Percentiles rank a stretch among this genome's conserved stretches.
Evolutionary conservation across 2,113 vertebrate genomes (phyloP).

Genomic region (Hypomesus transpacificus): DNA sequence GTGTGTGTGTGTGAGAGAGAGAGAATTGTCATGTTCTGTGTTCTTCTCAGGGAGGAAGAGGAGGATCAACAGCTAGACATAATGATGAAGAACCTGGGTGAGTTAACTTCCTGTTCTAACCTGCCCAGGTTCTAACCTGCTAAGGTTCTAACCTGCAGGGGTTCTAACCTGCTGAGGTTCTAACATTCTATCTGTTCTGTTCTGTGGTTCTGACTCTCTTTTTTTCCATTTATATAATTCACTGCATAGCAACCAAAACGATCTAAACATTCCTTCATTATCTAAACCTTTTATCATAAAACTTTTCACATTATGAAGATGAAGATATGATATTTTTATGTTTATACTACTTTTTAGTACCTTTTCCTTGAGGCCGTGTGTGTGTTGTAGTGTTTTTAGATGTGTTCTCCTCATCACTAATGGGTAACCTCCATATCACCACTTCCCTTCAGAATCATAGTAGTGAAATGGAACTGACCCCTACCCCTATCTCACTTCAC

Average conservation of each 20-base stretch:
- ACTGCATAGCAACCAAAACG: no score
- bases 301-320: no score
- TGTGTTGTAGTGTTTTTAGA: not conserved
- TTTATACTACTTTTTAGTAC: no score
- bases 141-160: no score
- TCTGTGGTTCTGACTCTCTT: not conserved
- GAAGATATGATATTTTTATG: no score
- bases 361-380: not conserved
- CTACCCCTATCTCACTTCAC: not conserved
- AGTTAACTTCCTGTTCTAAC: conserved; percentile 39
- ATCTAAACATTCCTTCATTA: no score
- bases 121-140: no score
- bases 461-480: no score
- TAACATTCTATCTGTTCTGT: no score
- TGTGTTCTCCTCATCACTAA: not conserved
- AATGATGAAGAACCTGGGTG: conserved; percentile 85
- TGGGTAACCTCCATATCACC: not conserved
- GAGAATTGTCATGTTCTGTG: not conserved
- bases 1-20: not conserved
- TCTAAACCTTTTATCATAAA: no score
- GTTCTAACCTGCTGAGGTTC: no score
- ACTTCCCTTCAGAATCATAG: not conserved
- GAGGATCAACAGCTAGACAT: conserved; percentile 87
- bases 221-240: no score
- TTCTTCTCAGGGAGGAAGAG: conserved; percentile 80